Percentiles rank a stretch among this genome's conserved stretches.
phyloP scores from a whole-genome alignment of 2,888 invertebrate species.

The Villa cingulata region DNA sequence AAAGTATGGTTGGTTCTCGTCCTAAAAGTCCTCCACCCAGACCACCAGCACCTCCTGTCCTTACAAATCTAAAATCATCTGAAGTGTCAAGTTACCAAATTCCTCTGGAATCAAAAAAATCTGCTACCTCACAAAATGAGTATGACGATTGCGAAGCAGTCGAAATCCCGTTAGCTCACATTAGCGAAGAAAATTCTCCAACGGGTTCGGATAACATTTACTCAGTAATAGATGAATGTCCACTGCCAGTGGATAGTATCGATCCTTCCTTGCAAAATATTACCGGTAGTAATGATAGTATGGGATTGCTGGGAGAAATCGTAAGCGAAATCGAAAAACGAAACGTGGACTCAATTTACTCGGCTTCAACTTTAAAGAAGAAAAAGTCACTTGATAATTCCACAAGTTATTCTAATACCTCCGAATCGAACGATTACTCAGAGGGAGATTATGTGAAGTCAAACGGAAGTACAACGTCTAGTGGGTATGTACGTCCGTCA shows the following conservation, averaged over 20 bases:
- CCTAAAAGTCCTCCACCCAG: conserved; percentile 69
- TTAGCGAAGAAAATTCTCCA: conserved; percentile 45
- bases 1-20: conserved; percentile 53
- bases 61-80: conserved; percentile 34
- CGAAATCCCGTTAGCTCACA: conserved; percentile 45
- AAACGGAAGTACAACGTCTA: conserved; percentile 49
- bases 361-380: conserved; percentile 54
- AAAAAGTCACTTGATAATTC: conserved; percentile 36
- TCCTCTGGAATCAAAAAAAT: conserved; percentile 30
- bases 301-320: conserved; percentile 73
- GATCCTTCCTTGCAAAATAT: conserved; percentile 34
- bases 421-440: conserved; percentile 42
- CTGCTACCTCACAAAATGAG: conserved; percentile 35
- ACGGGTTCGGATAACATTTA: conserved; percentile 62
- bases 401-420: conserved; percentile 49
- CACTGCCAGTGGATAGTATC: conserved; percentile 39
- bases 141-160: conserved; percentile 68
- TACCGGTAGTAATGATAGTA: conserved; percentile 49
- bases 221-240: conserved; percentile 71
- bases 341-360: conserved; percentile 78
- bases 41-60: conserved; percentile 41
- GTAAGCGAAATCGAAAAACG: conserved; percentile 76
- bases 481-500: conserved; percentile 60
- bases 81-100: conserved; percentile 45
- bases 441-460: conserved; percentile 50